Base-by-base conservation (phyloP, 2,888 invertebrate genomes). In the Drosophila limbata region DNA sequence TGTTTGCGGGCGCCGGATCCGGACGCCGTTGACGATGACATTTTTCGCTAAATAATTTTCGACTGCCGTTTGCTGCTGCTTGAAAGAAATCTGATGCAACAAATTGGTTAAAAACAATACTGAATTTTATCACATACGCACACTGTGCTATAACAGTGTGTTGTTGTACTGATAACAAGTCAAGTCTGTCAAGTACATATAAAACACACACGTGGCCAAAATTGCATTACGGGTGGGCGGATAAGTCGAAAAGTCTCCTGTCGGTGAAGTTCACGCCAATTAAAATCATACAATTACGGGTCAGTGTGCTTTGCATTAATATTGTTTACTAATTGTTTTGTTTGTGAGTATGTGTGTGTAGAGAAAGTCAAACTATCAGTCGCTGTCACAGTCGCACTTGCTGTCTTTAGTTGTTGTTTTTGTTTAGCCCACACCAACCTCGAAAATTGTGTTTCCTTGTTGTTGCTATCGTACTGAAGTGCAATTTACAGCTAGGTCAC, bases 1-100 rank as follows among this genome's bases (percentile, higher is more conserved):
- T 94, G 91, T 59, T 90, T 91, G 15, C 91, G 89, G 13, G 79
- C 83, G 64, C 86, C 88, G 35, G 88, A 71, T 11, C 84, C 86
- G 50, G 88, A 73, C 56, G 84, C 67, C 68, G 86, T 74, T 51
- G 86, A 76, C 50, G 90, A 77, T 4, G 90, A 73, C 84, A 90
- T 90, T 50, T 67, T 81, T 51, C 33, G 73, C 60, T 74, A 53
- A 65, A 55, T 59, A 73, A 68, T 78, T 81, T 73, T 73, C 25
- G 50, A 45, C 45, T 28, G 28, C 28, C 33, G 17, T 39, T 57
- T 48, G 33, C 51, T 33, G 65, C 28, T 50, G 45, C 31, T 76
- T 50, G 40, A 75, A 77, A 52, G 25, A 19, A 70, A 81, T 74
- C 65, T 70, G 25, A 17, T 47, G 48, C 28, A 73, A 51, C 35